phyloP scores from a whole-genome alignment of 2,888 invertebrate species.

The Sinodicranocentrus sp. region DNA sequence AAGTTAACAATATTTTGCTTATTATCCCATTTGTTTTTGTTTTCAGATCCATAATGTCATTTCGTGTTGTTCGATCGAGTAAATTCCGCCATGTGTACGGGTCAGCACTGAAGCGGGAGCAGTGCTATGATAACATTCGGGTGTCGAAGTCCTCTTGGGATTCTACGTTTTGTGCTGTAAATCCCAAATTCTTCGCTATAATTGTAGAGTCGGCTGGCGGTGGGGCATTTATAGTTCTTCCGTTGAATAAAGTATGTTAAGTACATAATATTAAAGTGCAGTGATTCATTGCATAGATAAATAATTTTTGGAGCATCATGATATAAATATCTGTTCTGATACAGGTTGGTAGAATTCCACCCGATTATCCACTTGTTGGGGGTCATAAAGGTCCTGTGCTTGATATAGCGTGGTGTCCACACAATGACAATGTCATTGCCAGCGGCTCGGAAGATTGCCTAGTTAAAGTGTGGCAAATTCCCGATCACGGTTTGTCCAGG shows the following conservation, averaged over 20 bases:
- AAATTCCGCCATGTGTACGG: conserved; percentile 99
- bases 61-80: conserved; percentile 97
- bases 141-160: conserved; percentile 99
- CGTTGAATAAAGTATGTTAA: conserved; percentile 89
- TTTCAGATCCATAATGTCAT: conserved; percentile 85
- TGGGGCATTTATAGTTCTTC: conserved; percentile 96
- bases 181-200: conserved; percentile 98
- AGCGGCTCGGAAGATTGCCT: conserved; percentile 98
- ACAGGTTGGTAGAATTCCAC: conserved; percentile 95
- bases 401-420: conserved; percentile 99
- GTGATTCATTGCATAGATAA: not conserved
- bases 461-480: conserved; percentile 98
- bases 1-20: no score
- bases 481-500: conserved; percentile 89
- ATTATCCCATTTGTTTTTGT: no score
- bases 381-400: conserved; percentile 98
- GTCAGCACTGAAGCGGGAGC: conserved; percentile 94
- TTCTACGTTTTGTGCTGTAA: conserved; percentile 98
- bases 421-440: conserved; percentile 98
- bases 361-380: conserved; percentile 95
- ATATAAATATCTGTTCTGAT: conserved; percentile 61
- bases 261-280: not conserved
- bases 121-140: conserved; percentile 98
- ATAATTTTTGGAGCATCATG: not conserved
- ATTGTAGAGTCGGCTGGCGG: conserved; percentile 98